Base-by-base conservation (phyloP, 1,140 invertebrate species). In the Drosophila athabasca region DNA sequence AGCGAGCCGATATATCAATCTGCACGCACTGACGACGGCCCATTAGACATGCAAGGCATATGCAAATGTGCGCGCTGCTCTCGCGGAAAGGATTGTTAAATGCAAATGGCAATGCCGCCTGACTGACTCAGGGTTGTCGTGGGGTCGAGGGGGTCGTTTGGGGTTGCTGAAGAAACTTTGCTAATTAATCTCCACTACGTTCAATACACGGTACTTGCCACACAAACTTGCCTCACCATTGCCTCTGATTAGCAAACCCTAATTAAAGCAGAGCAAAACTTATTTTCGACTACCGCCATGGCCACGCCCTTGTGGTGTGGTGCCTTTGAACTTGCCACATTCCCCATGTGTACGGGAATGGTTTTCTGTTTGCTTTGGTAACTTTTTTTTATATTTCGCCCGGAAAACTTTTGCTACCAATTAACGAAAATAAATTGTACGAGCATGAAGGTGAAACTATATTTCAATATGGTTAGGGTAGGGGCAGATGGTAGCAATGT, bases 391-490 rank as follows among this genome's bases (percentile, higher is more conserved):
- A n/a, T 11, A 11, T 50, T 62, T 44, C 53, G 41, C 48, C 48
- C 57, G 35, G 46, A 65, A 70, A 48, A 48, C 46, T 80, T 79
- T 53, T 70, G 77, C 77, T 62, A 80, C 65, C 71, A 80, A 80
- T 80, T 80, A 80, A 80, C 52, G 72, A 60, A 76, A 76, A 75
- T 74, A 75, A 75, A 75, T 75, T 75, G 74, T 31, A 43, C 43
- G 31, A 41, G 51, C 45, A 70, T 43, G 52, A 79, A 69, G 62
- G 70, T 74, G 71, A 75, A 75, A 65, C 53, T 57, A 75, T 75
- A 75, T 75, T 75, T 75, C 71, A 75, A 75, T 75, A 75, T 52
- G 45, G 67, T 50, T 69, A 57, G 64, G 48, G 55, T 54, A 51
- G 44, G 31, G 9, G 64, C 1, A 43, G 31, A 31, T 1, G 61